Evolutionary conservation across 2,888 invertebrate species (phyloP), one percentile per base, ranked within the genome.

Genomic region (Serrognathus titanus): DNA sequence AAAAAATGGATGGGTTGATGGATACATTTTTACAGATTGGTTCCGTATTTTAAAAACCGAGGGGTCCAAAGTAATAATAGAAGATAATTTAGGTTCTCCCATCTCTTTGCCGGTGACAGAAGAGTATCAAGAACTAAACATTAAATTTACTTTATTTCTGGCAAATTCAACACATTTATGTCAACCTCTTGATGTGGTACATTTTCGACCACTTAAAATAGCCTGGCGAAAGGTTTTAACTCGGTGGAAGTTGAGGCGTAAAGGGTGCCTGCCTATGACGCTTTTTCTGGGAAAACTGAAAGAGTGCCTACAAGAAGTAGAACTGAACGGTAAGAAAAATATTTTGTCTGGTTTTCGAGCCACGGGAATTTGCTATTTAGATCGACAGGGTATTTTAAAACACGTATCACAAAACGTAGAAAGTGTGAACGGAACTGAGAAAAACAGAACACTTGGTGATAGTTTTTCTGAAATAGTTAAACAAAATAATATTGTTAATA

Each of bases 81-180:
- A 71, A 10, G 67, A 75, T 60, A 74, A 72, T 58, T 57, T 72
- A 48, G 51, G 63, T 53, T 58, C 59, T 52, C 71, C 71, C 50
- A 37, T 70, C 13, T 65, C 57, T 50, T 47, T 43, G 16, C 48
- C 53, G 8, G 64, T 72, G 54, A 48, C 73, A 3, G 20, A 65
- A 48, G 12, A 52, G 11, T 75, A 72, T 53, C 54, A 66, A 60
- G 57, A 68, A 37, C 61, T 71, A 53, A 58, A 70, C 52, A 71
- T 73, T 52, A 46, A 41, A n/a, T 71, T 72, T 58, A 55, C 71
- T 24, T 66, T 59, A 47, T 51, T 69, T 11, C 66, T 65, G 24
- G 49, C 56, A 12, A 63, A 71, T 53, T 53, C 59, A 6, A 67
- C 66, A 10, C 65, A 69, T 53, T 24, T 68, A 31, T 53, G 54